phyloP scores from a whole-genome alignment of 1,140 invertebrate species.

The Papilio glaucus region DNA sequence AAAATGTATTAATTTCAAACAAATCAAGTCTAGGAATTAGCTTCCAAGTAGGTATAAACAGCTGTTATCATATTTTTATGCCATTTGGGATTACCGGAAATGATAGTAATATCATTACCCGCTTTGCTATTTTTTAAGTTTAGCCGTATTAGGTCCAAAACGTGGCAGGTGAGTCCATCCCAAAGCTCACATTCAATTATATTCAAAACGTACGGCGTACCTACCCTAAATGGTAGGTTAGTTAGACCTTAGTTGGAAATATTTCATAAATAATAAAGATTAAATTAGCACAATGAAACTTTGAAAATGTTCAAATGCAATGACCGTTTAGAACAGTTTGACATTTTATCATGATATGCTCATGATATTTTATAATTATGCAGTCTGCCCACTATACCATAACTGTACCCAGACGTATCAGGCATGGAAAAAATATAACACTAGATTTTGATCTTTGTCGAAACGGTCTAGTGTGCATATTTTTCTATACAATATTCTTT shows the following conservation, averaged over 20 bases:
- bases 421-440: too few relatives aligned
- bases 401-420: neutral
- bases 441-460: too few relatives aligned
- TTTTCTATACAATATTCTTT: too few relatives aligned
- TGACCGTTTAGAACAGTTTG: neutral
- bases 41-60: neutral
- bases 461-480: too few relatives aligned
- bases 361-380: neutral
- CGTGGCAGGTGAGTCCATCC: neutral
- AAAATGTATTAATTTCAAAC: neutral
- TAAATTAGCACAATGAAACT: neutral
- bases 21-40: neutral
- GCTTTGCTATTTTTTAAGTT: neutral
- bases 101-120: neutral
- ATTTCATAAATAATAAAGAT: neutral
- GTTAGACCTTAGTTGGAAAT: neutral
- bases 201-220: too few relatives aligned
- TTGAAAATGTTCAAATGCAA: neutral
- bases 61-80: neutral
- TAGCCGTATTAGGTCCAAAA: neutral
- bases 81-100: neutral
- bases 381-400: neutral
- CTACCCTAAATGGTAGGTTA: neutral
- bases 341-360: neutral
- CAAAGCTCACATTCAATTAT: too few relatives aligned